phyloP scores from a whole-genome alignment of 2,888 invertebrate genomes.

The Lochmaea capreae region DNA sequence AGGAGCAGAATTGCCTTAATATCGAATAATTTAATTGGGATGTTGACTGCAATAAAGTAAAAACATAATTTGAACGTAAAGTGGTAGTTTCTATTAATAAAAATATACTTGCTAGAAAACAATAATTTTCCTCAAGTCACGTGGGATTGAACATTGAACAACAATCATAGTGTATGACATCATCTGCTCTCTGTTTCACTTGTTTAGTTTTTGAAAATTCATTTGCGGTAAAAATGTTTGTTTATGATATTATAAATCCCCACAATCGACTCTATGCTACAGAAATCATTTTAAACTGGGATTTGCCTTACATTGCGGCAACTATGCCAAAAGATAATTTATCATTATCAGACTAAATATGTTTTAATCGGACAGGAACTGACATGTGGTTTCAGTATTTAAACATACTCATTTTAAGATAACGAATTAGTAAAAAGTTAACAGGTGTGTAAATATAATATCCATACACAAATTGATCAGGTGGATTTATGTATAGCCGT shows the following conservation, averaged over 20 bases:
- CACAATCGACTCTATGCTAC: background rate
- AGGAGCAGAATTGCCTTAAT: no score
- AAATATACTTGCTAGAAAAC: no score
- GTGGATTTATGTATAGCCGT: no score
- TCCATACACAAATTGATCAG: no score
- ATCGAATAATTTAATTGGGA: no score
- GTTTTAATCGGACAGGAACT: slow-evolving; percentile 8
- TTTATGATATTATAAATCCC: background rate
- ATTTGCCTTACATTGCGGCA: background rate
- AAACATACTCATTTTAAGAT: background rate
- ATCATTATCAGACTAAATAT: background rate
- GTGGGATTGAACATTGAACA: no score
- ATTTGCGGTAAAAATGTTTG: background rate
- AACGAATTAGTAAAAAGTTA: slow-evolving; percentile 4
- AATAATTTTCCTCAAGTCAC: no score
- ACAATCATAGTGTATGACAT: no score
- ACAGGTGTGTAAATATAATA: background rate
- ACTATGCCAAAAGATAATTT: background rate
- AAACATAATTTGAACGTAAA: no score
- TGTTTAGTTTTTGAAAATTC: background rate
- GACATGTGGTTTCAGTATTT: slow-evolving; percentile 9
- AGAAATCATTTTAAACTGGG: background rate
- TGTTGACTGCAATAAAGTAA: no score
- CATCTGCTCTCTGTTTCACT: no score
- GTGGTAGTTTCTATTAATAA: no score